Percentiles rank a stretch among this genome's conserved stretches.
These are phyloP conservation scores for Xenentodon cancila DNA, from an alignment of 2,797 vertebrate genomes.

Conservation along the genomic window DNA sequence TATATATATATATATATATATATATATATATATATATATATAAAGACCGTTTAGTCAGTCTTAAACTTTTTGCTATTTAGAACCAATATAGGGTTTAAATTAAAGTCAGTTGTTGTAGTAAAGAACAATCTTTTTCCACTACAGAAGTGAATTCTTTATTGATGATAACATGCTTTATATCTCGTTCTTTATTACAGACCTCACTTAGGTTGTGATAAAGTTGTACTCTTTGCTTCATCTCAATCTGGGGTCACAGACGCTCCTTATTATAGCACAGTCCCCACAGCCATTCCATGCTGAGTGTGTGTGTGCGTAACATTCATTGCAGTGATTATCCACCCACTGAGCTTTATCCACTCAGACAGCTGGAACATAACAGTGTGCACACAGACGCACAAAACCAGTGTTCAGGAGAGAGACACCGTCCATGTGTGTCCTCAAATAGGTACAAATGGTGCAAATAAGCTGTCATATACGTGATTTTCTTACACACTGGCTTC, in stretches of 20 bases:
- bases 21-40: too few species aligned
- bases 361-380: constrained; percentile 68
- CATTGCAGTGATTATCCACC: constrained; percentile 41
- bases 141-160: constrained; percentile 1
- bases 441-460: constrained; percentile 6
- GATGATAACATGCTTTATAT: not conserved
- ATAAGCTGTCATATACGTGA: constrained; percentile 18
- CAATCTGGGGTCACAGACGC: constrained; percentile 31
- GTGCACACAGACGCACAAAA: constrained; percentile 53
- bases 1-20: too few species aligned
- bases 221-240: constrained; percentile 24
- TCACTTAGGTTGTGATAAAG: constrained; percentile 10
- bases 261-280: constrained; percentile 59
- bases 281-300: constrained; percentile 39
- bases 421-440: constrained; percentile 35
- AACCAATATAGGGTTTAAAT: too few species aligned
- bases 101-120: too few species aligned
- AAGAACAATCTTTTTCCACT: not conserved
- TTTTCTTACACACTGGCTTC: constrained; percentile 14
- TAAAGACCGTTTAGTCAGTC: too few species aligned
- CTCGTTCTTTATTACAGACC: not conserved
- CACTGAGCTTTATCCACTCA: constrained; percentile 63
- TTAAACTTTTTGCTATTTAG: too few species aligned
- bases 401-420: constrained; percentile 39
- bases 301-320: constrained; percentile 14